A percentile compares a stretch with the other conserved stretches of the same genome.
Conservation (phyloP, 2,888 invertebrate species). For the Ligdia adustata region DNA sequence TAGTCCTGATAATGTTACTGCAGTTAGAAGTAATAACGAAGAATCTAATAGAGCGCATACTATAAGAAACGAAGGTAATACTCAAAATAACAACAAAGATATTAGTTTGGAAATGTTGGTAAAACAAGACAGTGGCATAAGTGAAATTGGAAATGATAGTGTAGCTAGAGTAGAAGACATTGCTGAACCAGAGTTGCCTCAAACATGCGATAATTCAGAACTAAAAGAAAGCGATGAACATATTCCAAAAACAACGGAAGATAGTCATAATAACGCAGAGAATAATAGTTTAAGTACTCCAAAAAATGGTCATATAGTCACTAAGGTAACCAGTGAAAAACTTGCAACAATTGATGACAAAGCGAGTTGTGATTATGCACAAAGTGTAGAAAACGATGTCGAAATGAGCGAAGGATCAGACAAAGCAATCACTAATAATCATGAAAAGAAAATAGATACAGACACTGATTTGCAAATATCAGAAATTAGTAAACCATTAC, state of each 20-base stretch:
- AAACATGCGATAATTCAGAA: not conserved
- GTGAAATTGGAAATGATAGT: not conserved
- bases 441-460: not conserved
- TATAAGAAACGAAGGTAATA: not conserved
- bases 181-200: not conserved
- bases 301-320: conserved; percentile 21
- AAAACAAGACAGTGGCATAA: not conserved
- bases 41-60: not conserved
- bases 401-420: conserved; percentile 4
- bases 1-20: conserved; percentile 1
- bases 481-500: not conserved
- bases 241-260: not conserved
- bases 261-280: not conserved
- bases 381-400: conserved; percentile 1
- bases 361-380: conserved; percentile 1
- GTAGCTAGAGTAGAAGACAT: not conserved
- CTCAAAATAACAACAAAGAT: not conserved
- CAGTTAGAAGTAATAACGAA: not conserved
- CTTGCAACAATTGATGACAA: not conserved
- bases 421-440: not conserved
- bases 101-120: no score
- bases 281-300: not conserved
- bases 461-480: conserved; percentile 1
- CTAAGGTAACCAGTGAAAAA: no score
- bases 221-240: conserved; percentile 7